Evolutionary conservation across 2,888 invertebrate genomes (phyloP).

Genomic region (Drosophila affinis): DNA sequence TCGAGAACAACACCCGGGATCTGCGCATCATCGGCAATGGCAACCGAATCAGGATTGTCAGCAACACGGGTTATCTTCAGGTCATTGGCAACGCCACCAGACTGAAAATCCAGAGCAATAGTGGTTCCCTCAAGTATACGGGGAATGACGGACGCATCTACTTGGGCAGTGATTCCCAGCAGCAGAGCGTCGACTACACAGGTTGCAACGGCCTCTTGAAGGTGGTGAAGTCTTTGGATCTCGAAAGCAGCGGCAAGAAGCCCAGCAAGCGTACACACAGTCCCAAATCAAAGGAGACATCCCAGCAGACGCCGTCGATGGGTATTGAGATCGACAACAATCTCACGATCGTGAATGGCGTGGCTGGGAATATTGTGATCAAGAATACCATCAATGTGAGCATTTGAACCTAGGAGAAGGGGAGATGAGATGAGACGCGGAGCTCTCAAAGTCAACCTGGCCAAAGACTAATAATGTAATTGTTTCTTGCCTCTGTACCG

Average conservation of each 20-base stretch:
- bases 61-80: constrained; percentile 79
- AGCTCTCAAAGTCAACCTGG: constrained; percentile 31
- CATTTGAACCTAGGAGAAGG: constrained; percentile 50
- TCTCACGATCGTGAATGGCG: constrained; percentile 70
- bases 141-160: constrained; percentile 83
- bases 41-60: constrained; percentile 81
- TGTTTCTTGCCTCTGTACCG: constrained; percentile 36
- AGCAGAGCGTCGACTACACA: constrained; percentile 80
- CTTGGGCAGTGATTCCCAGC: constrained; percentile 79
- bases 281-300: constrained; percentile 3
- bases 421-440: not conserved
- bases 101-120: constrained; percentile 80
- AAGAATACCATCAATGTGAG: constrained; percentile 79
- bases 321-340: constrained; percentile 67
- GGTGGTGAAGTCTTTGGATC: constrained; percentile 73
- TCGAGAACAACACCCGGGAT: constrained; percentile 77
- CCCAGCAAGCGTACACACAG: constrained; percentile 19
- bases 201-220: constrained; percentile 83
- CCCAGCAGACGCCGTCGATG: constrained; percentile 1
- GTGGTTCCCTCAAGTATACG: constrained; percentile 79
- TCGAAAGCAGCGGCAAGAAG: constrained; percentile 40
- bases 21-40: constrained; percentile 82
- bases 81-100: constrained; percentile 81
- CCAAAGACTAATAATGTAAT: constrained; percentile 38
- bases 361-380: constrained; percentile 78